phyloP scores from a whole-genome alignment of 2,797 vertebrate genomes.

The Esox lucius region DNA sequence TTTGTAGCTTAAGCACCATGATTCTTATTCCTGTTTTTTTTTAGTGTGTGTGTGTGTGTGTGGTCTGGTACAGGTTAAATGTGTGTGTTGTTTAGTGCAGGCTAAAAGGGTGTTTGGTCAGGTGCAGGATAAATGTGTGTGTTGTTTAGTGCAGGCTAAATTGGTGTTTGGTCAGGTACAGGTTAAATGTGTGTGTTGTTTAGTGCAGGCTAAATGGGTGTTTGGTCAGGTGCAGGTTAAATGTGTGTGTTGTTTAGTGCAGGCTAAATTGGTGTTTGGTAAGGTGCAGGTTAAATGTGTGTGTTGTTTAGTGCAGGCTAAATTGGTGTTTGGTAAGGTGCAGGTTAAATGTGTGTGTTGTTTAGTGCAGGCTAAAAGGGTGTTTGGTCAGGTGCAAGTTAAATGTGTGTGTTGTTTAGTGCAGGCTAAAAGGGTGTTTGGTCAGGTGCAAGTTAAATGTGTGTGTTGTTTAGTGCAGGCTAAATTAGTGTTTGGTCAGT shows the following conservation, averaged over 20 bases:
- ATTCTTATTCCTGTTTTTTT: background rate
- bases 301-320: background rate
- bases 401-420: background rate
- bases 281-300: background rate
- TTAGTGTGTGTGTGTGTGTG: slow-evolving; percentile 11
- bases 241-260: slow-evolving; percentile 10
- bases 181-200: slow-evolving; percentile 10
- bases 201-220: background rate
- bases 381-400: background rate
- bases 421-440: background rate
- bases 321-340: no score
- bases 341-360: slow-evolving; percentile 9
- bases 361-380: no score
- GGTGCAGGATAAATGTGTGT: background rate
- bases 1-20: background rate
- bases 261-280: slow-evolving; percentile 3
- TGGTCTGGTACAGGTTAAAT: background rate
- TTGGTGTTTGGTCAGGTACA: background rate
- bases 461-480: slow-evolving; percentile 9
- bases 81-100: background rate
- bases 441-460: background rate
- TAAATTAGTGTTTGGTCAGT: background rate
- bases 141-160: slow-evolving; percentile 4
- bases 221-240: background rate
- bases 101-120: background rate